Conservation (phyloP, 1,140 invertebrate genomes). For the Drosophila virilis region DNA sequence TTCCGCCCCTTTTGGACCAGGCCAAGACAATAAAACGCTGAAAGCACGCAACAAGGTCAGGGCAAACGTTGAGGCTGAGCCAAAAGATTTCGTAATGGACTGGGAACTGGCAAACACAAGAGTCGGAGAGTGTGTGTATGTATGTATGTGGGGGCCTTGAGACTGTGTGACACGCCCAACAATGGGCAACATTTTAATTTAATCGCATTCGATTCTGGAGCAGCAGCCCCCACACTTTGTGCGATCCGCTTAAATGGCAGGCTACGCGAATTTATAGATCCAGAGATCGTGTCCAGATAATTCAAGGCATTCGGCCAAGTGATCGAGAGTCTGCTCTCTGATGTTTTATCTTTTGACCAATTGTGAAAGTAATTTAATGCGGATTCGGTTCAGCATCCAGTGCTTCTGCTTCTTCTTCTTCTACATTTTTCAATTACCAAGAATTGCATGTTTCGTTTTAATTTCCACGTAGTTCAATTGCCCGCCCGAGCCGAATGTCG, state of each 20-base stretch:
- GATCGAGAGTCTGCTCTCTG: conserved; percentile 1
- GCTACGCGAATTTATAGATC: conserved; percentile 17
- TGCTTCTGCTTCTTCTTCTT: conserved; percentile 19
- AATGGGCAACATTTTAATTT: conserved; percentile 54
- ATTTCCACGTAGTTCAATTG: conserved; percentile 64
- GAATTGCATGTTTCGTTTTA: conserved; percentile 82
- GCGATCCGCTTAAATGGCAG: conserved; percentile 44
- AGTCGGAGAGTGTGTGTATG: neutral
- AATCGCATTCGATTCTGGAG: conserved; percentile 51
- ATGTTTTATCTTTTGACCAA: conserved; percentile 68
- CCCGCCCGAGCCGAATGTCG: conserved; percentile 21
- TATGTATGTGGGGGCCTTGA: conserved; percentile 1
- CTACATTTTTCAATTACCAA: conserved; percentile 69
- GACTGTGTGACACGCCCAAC: conserved; percentile 32
- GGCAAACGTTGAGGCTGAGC: conserved; percentile 23
- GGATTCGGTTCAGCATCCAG: conserved; percentile 35
- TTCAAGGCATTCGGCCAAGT: conserved; percentile 42
- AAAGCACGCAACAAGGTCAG: conserved; percentile 72
- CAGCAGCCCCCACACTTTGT: conserved; percentile 21
- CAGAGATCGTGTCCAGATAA: conserved; percentile 68
- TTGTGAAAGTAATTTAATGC: conserved; percentile 82
- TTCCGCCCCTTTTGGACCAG: conserved; percentile 38
- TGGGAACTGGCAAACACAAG: conserved; percentile 4
- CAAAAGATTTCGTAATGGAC: conserved; percentile 43
- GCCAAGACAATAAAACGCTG: conserved; percentile 48